Base-by-base conservation (phyloP, 2,113 vertebrate species). In the Halcyon senegalensis region DNA sequence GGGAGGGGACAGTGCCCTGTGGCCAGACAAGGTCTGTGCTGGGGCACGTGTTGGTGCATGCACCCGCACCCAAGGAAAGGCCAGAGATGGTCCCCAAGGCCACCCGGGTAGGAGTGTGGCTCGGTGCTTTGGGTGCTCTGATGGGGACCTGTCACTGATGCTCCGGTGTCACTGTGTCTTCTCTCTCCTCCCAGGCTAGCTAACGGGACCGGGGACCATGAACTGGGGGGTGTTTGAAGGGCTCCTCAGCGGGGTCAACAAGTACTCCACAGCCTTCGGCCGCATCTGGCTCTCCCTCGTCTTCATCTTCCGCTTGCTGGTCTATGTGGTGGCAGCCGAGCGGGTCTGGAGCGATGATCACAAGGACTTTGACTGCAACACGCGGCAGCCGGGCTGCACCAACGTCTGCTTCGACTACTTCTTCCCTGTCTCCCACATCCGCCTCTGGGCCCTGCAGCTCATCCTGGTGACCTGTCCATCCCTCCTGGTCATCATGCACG, bases 391-490 rank as follows among this genome's bases (percentile, higher is more conserved):
- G 0, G 99, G 99, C 62, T 99, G 99, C 97, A 97, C 98, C 93
- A 99, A 99, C 0, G 99, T 99, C 66, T 99, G 99, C 97, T 99
- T 86, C 0, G 99, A 99, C 75, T 95, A 98, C 93, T 99, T 98
- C 98, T 99, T 99, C 98, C 99, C 99, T 0, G 83, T 99, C 59
- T 99, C 99, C 66, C 99, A 99, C 21, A 98, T 99, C 84, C 98
- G 99, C 20, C 98, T 99, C 31, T 99, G 99, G 99, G 99, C 99
- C 17, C 98, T 99, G 91, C 99, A 99, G 98, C 99, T 99, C 95
- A 99, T 99, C 98, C 98, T 99, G 31, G 99, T 99, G 96, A 99
- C 99, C 0, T 99, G 99, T 75, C 99, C 99, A 0, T 99, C 99
- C 1, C 95, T 99, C 48, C 97, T 99, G 14, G 99, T 99, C 92